Percentiles rank a stretch among this genome's conserved stretches.
These are phyloP conservation scores for Haemorhous mexicanus DNA, from an alignment of 2,113 vertebrate genomes.

Conservation along the genomic window DNA sequence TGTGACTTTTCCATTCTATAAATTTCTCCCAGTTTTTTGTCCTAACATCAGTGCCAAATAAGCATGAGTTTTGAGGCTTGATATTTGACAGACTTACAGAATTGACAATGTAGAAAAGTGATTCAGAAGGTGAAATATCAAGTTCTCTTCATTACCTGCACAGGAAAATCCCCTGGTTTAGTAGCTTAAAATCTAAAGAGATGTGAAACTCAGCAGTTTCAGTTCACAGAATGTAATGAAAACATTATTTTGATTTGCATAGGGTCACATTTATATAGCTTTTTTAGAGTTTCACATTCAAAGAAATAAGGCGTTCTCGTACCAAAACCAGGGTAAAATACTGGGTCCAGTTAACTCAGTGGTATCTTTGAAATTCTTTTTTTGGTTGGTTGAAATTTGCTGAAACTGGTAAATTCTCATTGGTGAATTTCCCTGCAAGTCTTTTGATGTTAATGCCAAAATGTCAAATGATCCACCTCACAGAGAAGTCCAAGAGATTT, in stretches of 20 bases:
- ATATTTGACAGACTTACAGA: neutral
- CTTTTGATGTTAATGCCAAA: neutral
- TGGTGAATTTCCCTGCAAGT: neutral
- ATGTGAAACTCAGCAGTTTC: constrained; percentile 62
- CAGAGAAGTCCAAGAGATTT: neutral
- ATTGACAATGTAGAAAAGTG: neutral
- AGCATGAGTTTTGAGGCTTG: neutral
- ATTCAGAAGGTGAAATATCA: neutral
- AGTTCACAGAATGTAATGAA: constrained; percentile 24
- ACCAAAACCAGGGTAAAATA: constrained; percentile 1
- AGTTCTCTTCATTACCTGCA: neutral
- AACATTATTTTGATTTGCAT: constrained; percentile 60
- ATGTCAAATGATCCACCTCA: constrained; percentile 20
- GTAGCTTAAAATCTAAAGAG: constrained; percentile 1
- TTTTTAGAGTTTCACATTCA: constrained; percentile 19
- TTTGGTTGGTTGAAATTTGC: neutral
- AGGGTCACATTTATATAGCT: constrained; percentile 6
- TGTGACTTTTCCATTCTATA: neutral
- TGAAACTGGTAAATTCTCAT: neutral
- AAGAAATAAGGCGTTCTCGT: neutral
- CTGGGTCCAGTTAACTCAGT: neutral
- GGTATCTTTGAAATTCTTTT: constrained; percentile 1
- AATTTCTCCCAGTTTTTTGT: neutral
- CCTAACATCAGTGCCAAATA: neutral
- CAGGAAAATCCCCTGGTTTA: neutral